These are phyloP conservation scores for Bombus confusus DNA, from an alignment of 1,140 invertebrate genomes.

Conservation along the genomic window DNA sequence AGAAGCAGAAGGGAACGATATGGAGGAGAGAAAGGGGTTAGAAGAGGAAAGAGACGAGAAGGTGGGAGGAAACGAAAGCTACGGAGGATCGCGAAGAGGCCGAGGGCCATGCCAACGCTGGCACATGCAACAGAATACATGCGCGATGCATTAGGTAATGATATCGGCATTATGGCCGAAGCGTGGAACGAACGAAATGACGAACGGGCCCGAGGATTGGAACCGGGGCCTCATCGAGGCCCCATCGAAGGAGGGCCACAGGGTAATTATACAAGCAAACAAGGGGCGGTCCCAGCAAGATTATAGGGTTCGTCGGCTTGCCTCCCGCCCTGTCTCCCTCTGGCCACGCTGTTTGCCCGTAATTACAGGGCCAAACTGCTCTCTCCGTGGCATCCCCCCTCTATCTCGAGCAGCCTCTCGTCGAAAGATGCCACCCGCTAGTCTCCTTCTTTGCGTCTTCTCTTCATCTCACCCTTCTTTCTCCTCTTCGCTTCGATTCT, in stretches of 20 bases:
- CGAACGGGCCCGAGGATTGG: conserved; percentile 72
- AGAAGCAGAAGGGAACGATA: neutral
- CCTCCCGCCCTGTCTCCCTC: conserved; percentile 35
- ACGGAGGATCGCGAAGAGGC: conserved; percentile 49
- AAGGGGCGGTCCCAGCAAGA: conserved; percentile 78
- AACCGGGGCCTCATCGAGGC: conserved; percentile 62
- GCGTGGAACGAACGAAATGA: conserved; percentile 71
- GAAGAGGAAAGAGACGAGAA: neutral
- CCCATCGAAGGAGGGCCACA: conserved; percentile 75
- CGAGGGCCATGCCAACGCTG: conserved; percentile 32
- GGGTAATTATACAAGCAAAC: conserved; percentile 81
- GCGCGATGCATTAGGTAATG: conserved; percentile 76
- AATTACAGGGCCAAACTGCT: conserved; percentile 79
- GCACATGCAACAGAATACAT: conserved; percentile 60
- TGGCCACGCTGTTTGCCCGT: conserved; percentile 71
- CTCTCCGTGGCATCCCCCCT: conserved; percentile 55
- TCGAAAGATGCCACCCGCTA: conserved; percentile 63
- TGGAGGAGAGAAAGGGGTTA: neutral
- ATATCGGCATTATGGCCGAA: conserved; percentile 76
- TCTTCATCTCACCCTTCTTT: neutral
- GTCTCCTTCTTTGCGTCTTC: conserved; percentile 33
- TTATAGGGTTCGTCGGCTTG: conserved; percentile 75
- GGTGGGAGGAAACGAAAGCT: neutral
- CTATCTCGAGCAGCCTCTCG: conserved; percentile 26
- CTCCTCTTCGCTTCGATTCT: too few relatives aligned